phyloP scores from a whole-genome alignment of 2,888 invertebrate genomes.

The Campopleginae sp. region DNA sequence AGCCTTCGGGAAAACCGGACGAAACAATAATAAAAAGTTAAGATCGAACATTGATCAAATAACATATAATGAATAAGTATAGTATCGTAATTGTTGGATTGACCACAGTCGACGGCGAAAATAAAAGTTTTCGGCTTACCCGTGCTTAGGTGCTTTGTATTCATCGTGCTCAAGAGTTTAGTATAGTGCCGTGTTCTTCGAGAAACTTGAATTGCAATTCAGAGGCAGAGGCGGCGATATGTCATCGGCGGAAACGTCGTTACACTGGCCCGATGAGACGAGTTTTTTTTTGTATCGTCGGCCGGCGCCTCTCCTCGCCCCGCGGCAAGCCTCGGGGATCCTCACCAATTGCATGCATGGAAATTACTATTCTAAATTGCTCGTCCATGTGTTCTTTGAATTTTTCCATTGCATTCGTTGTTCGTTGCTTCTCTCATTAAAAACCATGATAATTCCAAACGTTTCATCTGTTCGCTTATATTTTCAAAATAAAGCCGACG shows the following conservation, averaged over 20 bases:
- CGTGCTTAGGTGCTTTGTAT: conserved; percentile 73
- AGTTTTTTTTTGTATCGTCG: conserved; percentile 17
- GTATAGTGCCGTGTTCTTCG: conserved; percentile 1
- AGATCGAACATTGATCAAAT: background rate
- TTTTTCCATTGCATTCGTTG: background rate
- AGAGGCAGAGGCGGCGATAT: conserved; percentile 37
- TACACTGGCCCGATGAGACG: conserved; percentile 25
- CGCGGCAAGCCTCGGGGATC: background rate
- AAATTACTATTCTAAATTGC: too few species aligned
- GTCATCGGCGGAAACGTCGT: conserved; percentile 60
- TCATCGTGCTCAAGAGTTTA: conserved; percentile 70
- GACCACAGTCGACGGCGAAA: background rate
- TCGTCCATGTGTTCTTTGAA: background rate
- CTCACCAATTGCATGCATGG: too few species aligned
- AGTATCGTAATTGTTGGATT: background rate
- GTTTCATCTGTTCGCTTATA: background rate
- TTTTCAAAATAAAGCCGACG: background rate
- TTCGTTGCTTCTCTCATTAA: background rate
- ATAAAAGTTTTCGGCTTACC: conserved; percentile 70
- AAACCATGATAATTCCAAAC: background rate
- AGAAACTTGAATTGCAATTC: background rate
- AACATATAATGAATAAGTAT: background rate
- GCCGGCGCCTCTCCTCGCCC: background rate
- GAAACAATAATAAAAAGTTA: conserved; percentile 17
- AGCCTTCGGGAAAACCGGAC: conserved; percentile 85